A percentile compares a stretch with the other conserved stretches of the same genome.
These are phyloP conservation scores for Pyxicephalus adspersus DNA, from an alignment of 2,113 vertebrate species.

Conservation along the genomic window DNA sequence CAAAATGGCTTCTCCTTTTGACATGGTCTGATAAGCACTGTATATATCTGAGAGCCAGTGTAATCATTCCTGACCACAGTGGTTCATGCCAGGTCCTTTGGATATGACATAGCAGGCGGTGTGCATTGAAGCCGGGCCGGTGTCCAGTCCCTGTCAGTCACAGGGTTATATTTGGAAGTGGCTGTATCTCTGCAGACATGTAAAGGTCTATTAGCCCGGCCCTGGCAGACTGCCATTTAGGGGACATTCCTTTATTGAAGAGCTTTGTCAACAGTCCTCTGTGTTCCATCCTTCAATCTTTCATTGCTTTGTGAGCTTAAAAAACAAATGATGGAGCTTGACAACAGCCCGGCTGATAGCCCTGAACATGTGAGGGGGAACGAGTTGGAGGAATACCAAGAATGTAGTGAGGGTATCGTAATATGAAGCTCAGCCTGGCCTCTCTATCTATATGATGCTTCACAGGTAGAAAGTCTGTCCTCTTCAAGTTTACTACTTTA, in stretches of 20 bases:
- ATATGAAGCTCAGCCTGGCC: not conserved
- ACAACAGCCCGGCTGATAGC: not conserved
- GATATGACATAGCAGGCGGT: not conserved
- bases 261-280: slow-evolving; percentile 49
- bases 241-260: slow-evolving; percentile 50
- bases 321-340: slow-evolving; percentile 31
- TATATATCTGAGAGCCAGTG: too few species aligned
- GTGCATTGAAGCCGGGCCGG: not conserved
- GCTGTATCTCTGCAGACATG: slow-evolving; percentile 31
- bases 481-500: too few species aligned
- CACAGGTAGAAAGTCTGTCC: not conserved
- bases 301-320: slow-evolving; percentile 24
- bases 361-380: not conserved
- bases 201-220: slow-evolving; percentile 17
- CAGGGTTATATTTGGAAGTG: slow-evolving; percentile 53
- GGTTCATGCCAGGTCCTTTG: not conserved
- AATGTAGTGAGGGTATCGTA: slow-evolving; percentile 17
- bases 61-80: not conserved
- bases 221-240: slow-evolving; percentile 41
- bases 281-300: slow-evolving; percentile 41
- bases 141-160: not conserved
- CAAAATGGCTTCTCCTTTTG: not conserved
- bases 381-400: slow-evolving; percentile 28
- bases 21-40: too few species aligned
- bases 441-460: not conserved